These are phyloP conservation scores for Volucella bombylans DNA, from an alignment of 2,888 invertebrate genomes.

Conservation along the genomic window DNA sequence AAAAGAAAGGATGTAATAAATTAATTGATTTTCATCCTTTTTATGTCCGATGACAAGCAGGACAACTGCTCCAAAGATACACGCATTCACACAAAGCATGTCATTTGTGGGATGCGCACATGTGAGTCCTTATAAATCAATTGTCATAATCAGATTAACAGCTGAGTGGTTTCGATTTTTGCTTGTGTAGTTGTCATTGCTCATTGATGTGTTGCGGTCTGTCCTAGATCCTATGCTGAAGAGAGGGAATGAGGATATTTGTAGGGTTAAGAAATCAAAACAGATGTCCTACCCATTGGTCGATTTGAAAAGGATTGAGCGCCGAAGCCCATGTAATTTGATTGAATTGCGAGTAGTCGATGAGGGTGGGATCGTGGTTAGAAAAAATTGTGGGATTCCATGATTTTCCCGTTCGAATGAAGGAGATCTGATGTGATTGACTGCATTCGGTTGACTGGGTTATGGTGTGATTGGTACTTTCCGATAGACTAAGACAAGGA, in stretches of 20 bases:
- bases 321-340: conserved; percentile 66
- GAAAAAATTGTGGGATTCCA: no score
- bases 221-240: no score
- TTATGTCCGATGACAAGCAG: conserved; percentile 42
- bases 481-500: no score
- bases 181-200: conserved; percentile 11
- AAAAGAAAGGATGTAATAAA: conserved; percentile 60
- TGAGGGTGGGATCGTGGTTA: not conserved
- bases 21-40: conserved; percentile 68
- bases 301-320: conserved; percentile 46
- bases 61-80: conserved; percentile 38
- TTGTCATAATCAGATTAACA: conserved; percentile 73
- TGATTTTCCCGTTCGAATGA: no score
- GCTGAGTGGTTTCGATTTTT: conserved; percentile 61
- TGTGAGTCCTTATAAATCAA: conserved; percentile 72
- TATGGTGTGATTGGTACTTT: no score
- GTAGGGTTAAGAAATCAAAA: conserved; percentile 42
- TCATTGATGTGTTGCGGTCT: conserved; percentile 66
- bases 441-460: no score
- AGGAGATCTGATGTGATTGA: no score
- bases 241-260: conserved; percentile 4
- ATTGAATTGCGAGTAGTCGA: conserved; percentile 42
- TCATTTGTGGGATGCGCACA: conserved; percentile 34
- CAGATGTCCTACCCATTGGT: conserved; percentile 42
- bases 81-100: conserved; percentile 34